These are phyloP conservation scores for Amphipyra berbera DNA, from an alignment of 2,888 invertebrate species.

Conservation along the genomic window DNA sequence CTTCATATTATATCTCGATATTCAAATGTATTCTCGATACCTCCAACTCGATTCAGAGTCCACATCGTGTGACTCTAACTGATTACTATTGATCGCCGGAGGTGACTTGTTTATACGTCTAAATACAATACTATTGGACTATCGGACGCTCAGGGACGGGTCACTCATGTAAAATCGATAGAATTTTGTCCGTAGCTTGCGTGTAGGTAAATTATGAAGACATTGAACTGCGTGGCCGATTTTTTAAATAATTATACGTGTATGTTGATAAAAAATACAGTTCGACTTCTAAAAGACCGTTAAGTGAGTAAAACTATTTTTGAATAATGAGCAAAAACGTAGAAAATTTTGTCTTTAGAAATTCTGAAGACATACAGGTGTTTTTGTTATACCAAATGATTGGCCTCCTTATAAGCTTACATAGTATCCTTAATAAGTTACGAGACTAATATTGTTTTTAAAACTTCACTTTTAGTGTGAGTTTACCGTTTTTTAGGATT, in stretches of 20 bases:
- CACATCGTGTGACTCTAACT: slow-evolving; percentile 60
- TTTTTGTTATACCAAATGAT: no score
- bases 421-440: no score
- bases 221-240: slow-evolving; percentile 37
- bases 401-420: no score
- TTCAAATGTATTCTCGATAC: slow-evolving; percentile 10
- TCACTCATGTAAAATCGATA: slow-evolving; percentile 70
- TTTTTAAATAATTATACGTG: slow-evolving; percentile 38
- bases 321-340: no score
- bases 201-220: slow-evolving; percentile 59
- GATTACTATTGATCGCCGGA: slow-evolving; percentile 75
- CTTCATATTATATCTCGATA: background rate
- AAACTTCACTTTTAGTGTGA: no score
- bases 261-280: background rate
- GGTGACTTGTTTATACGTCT: slow-evolving; percentile 74
- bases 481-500: no score
- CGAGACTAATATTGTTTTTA: no score
- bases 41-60: slow-evolving; percentile 17
- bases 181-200: slow-evolving; percentile 51
- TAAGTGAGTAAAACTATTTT: no score
- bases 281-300: no score
- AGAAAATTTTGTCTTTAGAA: no score
- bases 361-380: no score
- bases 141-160: slow-evolving; percentile 71
- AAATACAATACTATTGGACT: slow-evolving; percentile 71